phyloP scores from a whole-genome alignment of 2,113 vertebrate genomes.

The Xiphophorus hellerii region DNA sequence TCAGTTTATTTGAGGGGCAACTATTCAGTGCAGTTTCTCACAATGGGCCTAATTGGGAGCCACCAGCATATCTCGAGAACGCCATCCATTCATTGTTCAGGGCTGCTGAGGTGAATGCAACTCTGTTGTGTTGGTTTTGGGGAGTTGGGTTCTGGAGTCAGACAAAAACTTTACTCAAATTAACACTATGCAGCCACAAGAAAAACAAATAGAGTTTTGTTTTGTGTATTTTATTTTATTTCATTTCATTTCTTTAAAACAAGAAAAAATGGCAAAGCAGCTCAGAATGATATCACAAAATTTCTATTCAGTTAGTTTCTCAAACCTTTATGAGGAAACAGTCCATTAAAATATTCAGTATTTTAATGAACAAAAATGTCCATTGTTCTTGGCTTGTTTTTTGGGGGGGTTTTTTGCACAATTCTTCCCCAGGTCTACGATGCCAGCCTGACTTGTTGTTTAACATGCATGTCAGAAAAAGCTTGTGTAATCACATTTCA shows the following conservation, averaged over 20 bases:
- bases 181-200: slow-evolving; percentile 45
- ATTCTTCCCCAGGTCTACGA: not conserved
- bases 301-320: not conserved
- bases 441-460: not conserved
- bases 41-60: slow-evolving; percentile 37
- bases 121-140: slow-evolving; percentile 37
- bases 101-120: slow-evolving; percentile 3
- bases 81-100: slow-evolving; percentile 13
- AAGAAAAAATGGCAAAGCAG: slow-evolving; percentile 16
- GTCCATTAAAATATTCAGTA: too few relatives aligned
- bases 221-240: not conserved
- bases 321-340: not conserved
- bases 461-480: slow-evolving; percentile 1
- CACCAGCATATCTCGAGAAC: slow-evolving; percentile 24
- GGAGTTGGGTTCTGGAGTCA: slow-evolving; percentile 1
- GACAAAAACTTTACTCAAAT: slow-evolving; percentile 14
- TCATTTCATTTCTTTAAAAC: not conserved
- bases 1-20: not conserved
- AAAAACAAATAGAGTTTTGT: slow-evolving; percentile 33
- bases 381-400: not conserved
- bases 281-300: slow-evolving; percentile 16
- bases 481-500: not conserved
- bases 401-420: not conserved
- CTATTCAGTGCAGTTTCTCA: slow-evolving; percentile 10
- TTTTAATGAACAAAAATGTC: not conserved